Base-by-base conservation (phyloP, 2,113 vertebrate species). In the Periophthalmodon schlosseri region DNA sequence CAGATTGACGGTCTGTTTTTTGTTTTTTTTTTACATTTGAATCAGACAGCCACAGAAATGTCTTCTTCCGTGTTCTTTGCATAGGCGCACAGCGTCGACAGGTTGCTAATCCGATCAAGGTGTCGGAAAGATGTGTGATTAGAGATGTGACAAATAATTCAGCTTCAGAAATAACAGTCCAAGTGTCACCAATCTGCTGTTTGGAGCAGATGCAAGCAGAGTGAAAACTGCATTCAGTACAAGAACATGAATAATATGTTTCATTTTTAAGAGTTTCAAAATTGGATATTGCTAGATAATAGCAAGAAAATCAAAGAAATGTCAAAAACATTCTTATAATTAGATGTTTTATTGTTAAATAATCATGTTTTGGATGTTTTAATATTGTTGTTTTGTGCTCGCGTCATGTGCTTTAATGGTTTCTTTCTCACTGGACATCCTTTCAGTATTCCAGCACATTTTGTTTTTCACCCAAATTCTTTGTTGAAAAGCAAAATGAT, bases 81-180 rank as follows among this genome's bases (percentile, higher is more conserved):
- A 11, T 47, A 57, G 10, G 33, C 63, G 23, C 46, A 61, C 10
- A 39, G 33, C 23, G 49, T 63, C 76, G 84, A 65, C 84, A 85
- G 68, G 81, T 79, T 83, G 71, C 70, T 80, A 70, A 79, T 79
- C 70, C 20, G 52, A 75, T 46, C 52, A 63, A 77, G 84, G 88
- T 76, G 86, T 82, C 6, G 14, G 64, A 79, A 73, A 18, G 68
- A 83, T 36, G 66, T n/a, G 82, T 73, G 81, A 89, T 75, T 61
- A 39, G 54, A 72, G 71, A 72, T 67, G 85, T 76, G 87, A 81
- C 72, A 85, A 84, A 84, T 76, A 73, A 75, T 81, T 81, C 76
- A 75, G 65, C 76, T 75, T 72, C 73, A 66, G 80, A 80, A 84
- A 79, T 81, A 79, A 84, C 72, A 67, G 71, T 54, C 46, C 67